Percentiles rank a stretch among this genome's conserved stretches.
Conservation (phyloP, 1,140 invertebrate genomes). For the Aporrectodea caliginosa region DNA sequence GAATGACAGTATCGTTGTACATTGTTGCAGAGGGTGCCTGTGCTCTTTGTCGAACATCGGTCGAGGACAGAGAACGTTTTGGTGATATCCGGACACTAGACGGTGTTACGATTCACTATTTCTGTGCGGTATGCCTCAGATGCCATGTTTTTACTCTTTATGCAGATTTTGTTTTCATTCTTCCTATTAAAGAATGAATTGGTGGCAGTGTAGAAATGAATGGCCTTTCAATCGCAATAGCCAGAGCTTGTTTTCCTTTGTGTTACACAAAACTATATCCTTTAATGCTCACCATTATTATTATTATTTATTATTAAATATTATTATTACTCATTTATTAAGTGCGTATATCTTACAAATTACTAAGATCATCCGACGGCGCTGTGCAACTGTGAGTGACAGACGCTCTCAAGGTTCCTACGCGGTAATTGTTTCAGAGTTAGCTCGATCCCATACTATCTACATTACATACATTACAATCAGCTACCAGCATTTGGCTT, state of each 20-base stretch:
- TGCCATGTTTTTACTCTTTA: constrained; percentile 36
- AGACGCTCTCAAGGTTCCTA: not conserved
- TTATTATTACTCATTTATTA: no score
- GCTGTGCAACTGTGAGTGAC: not conserved
- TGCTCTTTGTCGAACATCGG: constrained; percentile 57
- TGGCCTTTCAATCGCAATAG: not conserved
- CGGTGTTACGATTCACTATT: constrained; percentile 53
- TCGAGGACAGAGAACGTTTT: constrained; percentile 55
- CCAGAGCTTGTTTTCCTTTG: no score
- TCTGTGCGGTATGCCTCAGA: constrained; percentile 43
- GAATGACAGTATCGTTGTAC: no score
- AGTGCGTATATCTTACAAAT: no score
- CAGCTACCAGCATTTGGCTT: no score
- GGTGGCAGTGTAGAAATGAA: not conserved
- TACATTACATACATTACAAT: no score
- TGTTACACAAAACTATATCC: no score
- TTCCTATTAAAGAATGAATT: not conserved
- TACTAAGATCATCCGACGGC: no score
- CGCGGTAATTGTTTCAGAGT: not conserved
- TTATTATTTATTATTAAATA: no score
- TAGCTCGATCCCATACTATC: no score
- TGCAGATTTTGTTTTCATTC: not conserved
- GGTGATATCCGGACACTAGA: constrained; percentile 58
- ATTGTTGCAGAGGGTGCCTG: constrained; percentile 42
- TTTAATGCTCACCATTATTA: not conserved